Conservation (phyloP, 2,888 invertebrate genomes). For the Boloria selene region DNA sequence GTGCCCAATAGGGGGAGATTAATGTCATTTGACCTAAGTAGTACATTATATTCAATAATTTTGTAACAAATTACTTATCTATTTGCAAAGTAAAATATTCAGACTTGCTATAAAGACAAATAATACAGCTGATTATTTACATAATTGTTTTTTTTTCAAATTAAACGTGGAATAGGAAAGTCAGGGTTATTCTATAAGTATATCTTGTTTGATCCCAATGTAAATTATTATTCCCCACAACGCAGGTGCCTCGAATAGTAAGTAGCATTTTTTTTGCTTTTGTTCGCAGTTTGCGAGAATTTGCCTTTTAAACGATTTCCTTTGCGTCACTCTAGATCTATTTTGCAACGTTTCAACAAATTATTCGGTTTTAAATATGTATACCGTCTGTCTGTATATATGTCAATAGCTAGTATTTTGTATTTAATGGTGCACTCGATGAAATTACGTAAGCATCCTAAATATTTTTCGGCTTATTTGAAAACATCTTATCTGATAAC, state of each 20-base stretch:
- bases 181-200: background rate
- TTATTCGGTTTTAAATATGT: slow-evolving; percentile 9
- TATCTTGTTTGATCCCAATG: slow-evolving; percentile 2
- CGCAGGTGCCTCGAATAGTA: slow-evolving; percentile 5
- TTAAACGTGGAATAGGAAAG: too few relatives aligned
- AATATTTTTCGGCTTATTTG: background rate
- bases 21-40: too few relatives aligned
- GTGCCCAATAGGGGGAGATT: too few relatives aligned
- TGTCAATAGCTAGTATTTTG: slow-evolving; percentile 11
- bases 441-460: slow-evolving; percentile 3
- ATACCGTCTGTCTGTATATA: slow-evolving; percentile 1
- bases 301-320: slow-evolving; percentile 17
- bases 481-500: background rate
- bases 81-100: too few relatives aligned
- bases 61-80: too few relatives aligned
- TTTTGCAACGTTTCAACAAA: slow-evolving; percentile 10
- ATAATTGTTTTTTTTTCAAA: too few relatives aligned
- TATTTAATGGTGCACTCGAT: slow-evolving; percentile 4
- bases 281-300: slow-evolving; percentile 8
- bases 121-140: too few relatives aligned
- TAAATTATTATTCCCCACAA: slow-evolving; percentile 11
- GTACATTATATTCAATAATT: too few relatives aligned
- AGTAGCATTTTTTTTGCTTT: slow-evolving; percentile 4
- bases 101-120: too few relatives aligned
- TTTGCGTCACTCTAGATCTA: slow-evolving; percentile 12